Percentiles rank a stretch among this genome's conserved stretches.
phyloP scores from a whole-genome alignment of 2,113 vertebrate species.

The Cyrtonyx montezumae region DNA sequence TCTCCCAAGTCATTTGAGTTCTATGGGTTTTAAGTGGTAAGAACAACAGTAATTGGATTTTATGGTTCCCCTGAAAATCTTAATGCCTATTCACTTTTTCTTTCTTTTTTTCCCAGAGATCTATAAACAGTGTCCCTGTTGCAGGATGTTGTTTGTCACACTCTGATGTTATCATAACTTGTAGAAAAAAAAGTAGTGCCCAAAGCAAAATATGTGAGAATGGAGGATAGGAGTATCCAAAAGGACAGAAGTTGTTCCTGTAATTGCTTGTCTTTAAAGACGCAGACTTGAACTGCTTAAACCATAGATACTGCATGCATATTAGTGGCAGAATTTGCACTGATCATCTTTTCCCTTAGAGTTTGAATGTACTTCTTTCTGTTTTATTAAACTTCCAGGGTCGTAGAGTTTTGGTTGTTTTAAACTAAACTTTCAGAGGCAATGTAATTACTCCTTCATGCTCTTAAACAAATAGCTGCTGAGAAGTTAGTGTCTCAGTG shows the following conservation, averaged over 20 bases:
- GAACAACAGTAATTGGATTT: constrained; percentile 25
- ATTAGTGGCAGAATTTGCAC: neutral
- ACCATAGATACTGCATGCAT: neutral
- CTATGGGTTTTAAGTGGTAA: neutral
- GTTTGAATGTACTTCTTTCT: neutral
- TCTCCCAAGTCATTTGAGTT: neutral
- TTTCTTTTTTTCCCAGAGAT: neutral
- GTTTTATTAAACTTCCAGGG: neutral
- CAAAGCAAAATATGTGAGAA: neutral
- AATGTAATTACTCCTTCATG: constrained; percentile 19
- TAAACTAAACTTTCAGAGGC: constrained; percentile 4
- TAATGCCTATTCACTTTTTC: neutral
- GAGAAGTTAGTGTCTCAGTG: constrained; percentile 7
- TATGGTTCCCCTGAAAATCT: constrained; percentile 27
- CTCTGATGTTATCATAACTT: constrained; percentile 2
- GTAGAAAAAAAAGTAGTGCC: neutral
- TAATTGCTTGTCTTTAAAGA: constrained; percentile 6
- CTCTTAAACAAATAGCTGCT: constrained; percentile 40
- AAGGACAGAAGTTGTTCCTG: neutral
- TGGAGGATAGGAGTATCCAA: neutral
- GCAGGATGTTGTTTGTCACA: neutral
- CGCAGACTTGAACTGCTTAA: neutral
- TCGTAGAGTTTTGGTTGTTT: neutral
- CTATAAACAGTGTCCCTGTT: neutral
- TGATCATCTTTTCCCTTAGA: neutral